These are phyloP conservation scores for Tauraco hartlaubi DNA, from an alignment of 2,797 vertebrate genomes.

Conservation along the genomic window DNA sequence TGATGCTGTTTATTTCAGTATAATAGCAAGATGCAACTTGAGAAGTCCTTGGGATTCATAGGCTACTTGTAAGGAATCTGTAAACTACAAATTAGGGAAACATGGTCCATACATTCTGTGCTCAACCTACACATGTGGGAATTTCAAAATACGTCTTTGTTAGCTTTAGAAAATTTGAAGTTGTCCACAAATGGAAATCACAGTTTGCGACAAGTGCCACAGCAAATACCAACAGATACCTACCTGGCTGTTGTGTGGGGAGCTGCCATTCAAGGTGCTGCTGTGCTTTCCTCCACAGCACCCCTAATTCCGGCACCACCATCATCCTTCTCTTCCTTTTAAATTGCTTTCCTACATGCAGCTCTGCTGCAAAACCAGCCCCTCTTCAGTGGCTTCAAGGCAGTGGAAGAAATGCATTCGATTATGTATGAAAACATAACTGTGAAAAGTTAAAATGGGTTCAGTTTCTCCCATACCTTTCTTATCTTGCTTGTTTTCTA, in stretches of 20 bases:
- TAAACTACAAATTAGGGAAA: background rate
- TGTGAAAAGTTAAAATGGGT: background rate
- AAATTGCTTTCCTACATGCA: background rate
- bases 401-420: background rate
- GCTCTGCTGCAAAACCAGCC: background rate
- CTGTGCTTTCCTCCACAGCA: background rate
- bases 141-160: background rate
- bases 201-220: background rate
- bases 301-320: background rate
- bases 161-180: background rate
- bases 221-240: background rate
- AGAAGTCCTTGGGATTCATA: background rate
- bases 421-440: background rate
- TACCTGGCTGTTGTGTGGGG: background rate
- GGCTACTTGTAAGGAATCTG: background rate
- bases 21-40: background rate
- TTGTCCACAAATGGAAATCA: background rate
- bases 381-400: background rate
- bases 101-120: background rate
- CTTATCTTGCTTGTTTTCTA: slow-evolving; percentile 26
- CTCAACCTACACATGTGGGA: background rate
- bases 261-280: background rate
- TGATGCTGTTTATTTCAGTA: background rate
- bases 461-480: background rate
- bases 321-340: background rate